These are phyloP conservation scores for Serripes groenlandicus DNA, from an alignment of 2,888 invertebrate genomes.

Conservation along the genomic window DNA sequence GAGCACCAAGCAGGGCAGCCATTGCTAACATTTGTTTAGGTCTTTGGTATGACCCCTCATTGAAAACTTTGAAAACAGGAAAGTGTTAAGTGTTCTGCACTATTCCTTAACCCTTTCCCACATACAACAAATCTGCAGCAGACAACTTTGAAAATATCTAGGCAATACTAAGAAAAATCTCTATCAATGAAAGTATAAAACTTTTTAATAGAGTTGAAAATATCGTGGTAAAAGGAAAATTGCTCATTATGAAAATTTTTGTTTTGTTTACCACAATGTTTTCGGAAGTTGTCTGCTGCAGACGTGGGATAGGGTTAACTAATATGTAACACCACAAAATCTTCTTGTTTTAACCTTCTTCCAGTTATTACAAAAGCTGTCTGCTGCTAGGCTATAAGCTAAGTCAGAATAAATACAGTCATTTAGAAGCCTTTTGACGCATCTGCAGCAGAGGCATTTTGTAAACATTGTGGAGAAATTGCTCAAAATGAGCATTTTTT, in stretches of 20 bases:
- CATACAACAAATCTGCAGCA: not conserved
- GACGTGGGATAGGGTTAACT: not conserved
- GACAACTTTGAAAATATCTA: not conserved
- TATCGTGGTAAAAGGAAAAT: not conserved
- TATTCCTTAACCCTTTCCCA: too few species aligned
- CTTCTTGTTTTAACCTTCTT: too few species aligned
- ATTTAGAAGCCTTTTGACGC: not conserved
- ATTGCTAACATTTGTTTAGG: too few species aligned
- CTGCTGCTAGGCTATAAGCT: too few species aligned
- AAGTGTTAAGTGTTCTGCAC: too few species aligned
- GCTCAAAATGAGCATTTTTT: too few species aligned
- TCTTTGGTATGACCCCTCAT: too few species aligned
- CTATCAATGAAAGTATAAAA: not conserved
- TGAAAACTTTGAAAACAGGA: too few species aligned
- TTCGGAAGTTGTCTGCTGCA: not conserved
- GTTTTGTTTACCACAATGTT: not conserved
- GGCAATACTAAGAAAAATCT: too few species aligned
- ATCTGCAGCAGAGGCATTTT: not conserved
- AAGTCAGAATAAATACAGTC: not conserved
- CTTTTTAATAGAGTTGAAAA: not conserved
- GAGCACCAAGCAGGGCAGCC: too few species aligned
- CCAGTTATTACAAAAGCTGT: too few species aligned
- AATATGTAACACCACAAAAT: too few species aligned
- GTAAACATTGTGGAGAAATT: not conserved
- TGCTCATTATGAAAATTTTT: not conserved